Percentiles rank a stretch among this genome's conserved stretches.
Conservation (phyloP, 1,140 invertebrate species). For the Halyomorpha halys region DNA sequence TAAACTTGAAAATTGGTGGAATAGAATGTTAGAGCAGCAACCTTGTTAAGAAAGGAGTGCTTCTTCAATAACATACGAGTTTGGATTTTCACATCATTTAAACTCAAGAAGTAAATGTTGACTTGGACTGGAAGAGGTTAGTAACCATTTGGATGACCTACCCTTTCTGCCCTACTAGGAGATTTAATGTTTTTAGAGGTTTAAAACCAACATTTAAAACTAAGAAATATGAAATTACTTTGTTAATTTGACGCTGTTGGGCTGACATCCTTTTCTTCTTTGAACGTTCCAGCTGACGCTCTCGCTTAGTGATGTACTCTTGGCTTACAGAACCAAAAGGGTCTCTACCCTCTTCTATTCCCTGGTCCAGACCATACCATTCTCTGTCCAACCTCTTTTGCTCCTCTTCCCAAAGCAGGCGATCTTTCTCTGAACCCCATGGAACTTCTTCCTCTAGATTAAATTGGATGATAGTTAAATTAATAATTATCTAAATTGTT, state of each 20-base stretch:
- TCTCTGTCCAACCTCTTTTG: conserved; percentile 86
- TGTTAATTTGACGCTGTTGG: conserved; percentile 87
- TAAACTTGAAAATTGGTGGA: too few relatives aligned
- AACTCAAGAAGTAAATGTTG: too few relatives aligned
- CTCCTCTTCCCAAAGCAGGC: conserved; percentile 82
- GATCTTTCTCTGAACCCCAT: conserved; percentile 52
- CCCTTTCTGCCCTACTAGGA: background rate
- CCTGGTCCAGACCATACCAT: conserved; percentile 94
- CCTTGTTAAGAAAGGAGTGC: too few relatives aligned
- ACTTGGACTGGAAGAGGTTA: background rate
- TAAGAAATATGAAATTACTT: conserved; percentile 37
- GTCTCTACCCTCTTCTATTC: conserved; percentile 84
- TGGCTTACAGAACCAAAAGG: conserved; percentile 83
- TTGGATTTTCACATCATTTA: too few relatives aligned
- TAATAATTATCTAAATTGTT: too few relatives aligned
- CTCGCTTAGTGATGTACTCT: conserved; percentile 84
- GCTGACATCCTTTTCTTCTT: conserved; percentile 87
- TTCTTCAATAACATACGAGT: too few relatives aligned
- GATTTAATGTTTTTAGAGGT: background rate
- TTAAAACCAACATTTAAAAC: background rate
- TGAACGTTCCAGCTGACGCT: conserved; percentile 80
- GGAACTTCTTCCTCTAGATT: conserved; percentile 38
- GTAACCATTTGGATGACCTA: background rate
- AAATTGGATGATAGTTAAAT: too few relatives aligned
- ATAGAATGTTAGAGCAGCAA: too few relatives aligned